These are phyloP conservation scores for Platyura marginata DNA, from an alignment of 1,140 invertebrate species.

Conservation along the genomic window DNA sequence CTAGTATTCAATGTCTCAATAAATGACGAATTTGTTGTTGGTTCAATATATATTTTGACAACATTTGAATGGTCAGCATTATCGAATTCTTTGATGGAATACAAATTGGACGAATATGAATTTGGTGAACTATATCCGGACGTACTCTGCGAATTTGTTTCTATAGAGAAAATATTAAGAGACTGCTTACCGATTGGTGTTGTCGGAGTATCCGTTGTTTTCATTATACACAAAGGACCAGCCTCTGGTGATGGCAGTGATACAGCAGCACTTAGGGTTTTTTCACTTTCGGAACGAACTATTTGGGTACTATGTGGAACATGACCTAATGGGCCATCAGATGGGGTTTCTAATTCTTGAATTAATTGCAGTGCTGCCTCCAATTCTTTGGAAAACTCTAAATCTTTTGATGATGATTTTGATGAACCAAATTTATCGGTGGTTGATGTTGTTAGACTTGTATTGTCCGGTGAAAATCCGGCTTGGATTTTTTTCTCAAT, in stretches of 20 bases:
- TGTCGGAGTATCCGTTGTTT: neutral
- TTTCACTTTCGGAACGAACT: conserved; percentile 14
- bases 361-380: conserved; percentile 28
- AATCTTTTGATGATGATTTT: conserved; percentile 14
- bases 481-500: conserved; percentile 10
- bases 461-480: neutral
- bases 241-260: conserved; percentile 17
- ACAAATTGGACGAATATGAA: neutral
- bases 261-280: conserved; percentile 21
- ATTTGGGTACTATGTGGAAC: conserved; percentile 1
- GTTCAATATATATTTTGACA: conserved; percentile 10
- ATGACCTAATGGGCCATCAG: conserved; percentile 12
- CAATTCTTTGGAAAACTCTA: conserved; percentile 26
- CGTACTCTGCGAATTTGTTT: conserved; percentile 19
- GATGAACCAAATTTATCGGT: conserved; percentile 1
- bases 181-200: neutral
- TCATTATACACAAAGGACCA: neutral
- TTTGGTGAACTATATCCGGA: conserved; percentile 27
- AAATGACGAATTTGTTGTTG: conserved; percentile 20
- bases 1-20: conserved; percentile 15
- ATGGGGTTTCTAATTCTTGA: conserved; percentile 28
- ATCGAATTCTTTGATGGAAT: neutral
- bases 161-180: neutral
- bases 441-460: neutral
- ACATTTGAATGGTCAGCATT: neutral